phyloP scores from a whole-genome alignment of 2,797 vertebrate genomes.

The Ispidina lecontei region DNA sequence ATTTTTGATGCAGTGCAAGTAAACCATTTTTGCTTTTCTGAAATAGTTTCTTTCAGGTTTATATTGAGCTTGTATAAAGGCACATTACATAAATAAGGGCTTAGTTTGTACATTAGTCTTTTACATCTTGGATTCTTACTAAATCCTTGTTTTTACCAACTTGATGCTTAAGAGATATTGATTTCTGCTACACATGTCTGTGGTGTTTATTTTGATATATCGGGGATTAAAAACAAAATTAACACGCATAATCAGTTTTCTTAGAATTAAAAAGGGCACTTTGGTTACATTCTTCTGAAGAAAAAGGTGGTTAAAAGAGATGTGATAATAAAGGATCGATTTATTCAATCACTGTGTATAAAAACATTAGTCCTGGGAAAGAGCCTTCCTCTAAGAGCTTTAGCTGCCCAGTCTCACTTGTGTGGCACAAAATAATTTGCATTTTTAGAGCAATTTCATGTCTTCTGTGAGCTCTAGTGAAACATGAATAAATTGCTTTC shows the following conservation, averaged over 20 bases:
- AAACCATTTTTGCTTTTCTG: slow-evolving; percentile 68
- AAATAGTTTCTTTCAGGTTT: slow-evolving; percentile 74
- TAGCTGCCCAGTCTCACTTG: slow-evolving; percentile 71
- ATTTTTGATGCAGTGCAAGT: slow-evolving; percentile 73
- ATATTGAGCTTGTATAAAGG: slow-evolving; percentile 63
- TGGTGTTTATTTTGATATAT: slow-evolving; percentile 79
- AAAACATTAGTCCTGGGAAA: slow-evolving; percentile 81
- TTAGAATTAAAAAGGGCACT: slow-evolving; percentile 57
- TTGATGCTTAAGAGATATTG: slow-evolving; percentile 76
- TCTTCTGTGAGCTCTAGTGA: slow-evolving; percentile 72
- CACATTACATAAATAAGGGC: slow-evolving; percentile 77
- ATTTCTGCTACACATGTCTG: slow-evolving; percentile 72
- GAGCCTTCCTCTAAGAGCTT: slow-evolving; percentile 73
- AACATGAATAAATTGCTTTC: slow-evolving; percentile 82
- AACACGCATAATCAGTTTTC: slow-evolving; percentile 80
- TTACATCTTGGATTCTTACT: slow-evolving; percentile 75
- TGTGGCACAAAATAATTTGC: slow-evolving; percentile 78
- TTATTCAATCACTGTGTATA: slow-evolving; percentile 77
- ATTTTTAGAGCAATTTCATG: slow-evolving; percentile 83
- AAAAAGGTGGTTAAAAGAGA: slow-evolving; percentile 54
- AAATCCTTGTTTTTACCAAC: slow-evolving; percentile 80
- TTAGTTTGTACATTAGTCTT: slow-evolving; percentile 77
- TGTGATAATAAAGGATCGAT: slow-evolving; percentile 78
- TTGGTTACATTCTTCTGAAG: slow-evolving; percentile 59
- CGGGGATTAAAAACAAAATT: slow-evolving; percentile 81